Base-by-base conservation (phyloP, 2,113 vertebrate genomes). In the Neodontobutis hainanensis region DNA sequence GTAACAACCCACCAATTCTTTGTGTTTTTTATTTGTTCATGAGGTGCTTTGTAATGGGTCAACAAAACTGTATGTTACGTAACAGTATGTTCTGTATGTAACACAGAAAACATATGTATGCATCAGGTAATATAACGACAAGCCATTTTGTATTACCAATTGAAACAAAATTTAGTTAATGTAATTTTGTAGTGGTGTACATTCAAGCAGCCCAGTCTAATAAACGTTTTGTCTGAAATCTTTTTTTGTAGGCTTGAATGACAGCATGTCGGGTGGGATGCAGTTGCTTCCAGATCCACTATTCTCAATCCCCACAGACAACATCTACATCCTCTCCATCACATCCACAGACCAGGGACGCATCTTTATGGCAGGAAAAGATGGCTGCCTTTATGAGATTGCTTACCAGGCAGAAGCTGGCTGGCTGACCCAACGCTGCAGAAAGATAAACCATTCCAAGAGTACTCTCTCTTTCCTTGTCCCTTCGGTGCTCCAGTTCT, bases 401-500 rank as follows among this genome's bases (percentile, higher is more conserved):
- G 96, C 94, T 36, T 99, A 99, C 84, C 96, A 99, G 94, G 96
- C 97, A 0, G 96, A 98, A 84, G 96, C 97, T 2, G 96, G 97
- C 44, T 99, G 97, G 97, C 95, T 99, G 81, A 98, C 95, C 75
- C 97, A 98, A 68, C 93, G 96, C 38, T 99, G 96, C 81, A 89
- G 94, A 71, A 99, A 99, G 89, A 98, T 99, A 70, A 99, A 99
- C 87, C 97, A 99, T 87, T 99, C 97, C 4, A 99, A 97, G 88
- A 96, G 96, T 14, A 65, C 92, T 0, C 88, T 99, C 60, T 99
- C 96, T 69, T 98, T 98, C 81, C 96, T 99, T 34, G 61, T 99
- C 69, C 97, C 97, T 12, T 97, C 97, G 0, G 88, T 98, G 68
- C 92, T 99, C 4, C 96, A 98, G 65, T 99, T 99, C 80, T 95